These are phyloP conservation scores for Typhlichthys subterraneus DNA, from an alignment of 2,797 vertebrate genomes.

Conservation along the genomic window DNA sequence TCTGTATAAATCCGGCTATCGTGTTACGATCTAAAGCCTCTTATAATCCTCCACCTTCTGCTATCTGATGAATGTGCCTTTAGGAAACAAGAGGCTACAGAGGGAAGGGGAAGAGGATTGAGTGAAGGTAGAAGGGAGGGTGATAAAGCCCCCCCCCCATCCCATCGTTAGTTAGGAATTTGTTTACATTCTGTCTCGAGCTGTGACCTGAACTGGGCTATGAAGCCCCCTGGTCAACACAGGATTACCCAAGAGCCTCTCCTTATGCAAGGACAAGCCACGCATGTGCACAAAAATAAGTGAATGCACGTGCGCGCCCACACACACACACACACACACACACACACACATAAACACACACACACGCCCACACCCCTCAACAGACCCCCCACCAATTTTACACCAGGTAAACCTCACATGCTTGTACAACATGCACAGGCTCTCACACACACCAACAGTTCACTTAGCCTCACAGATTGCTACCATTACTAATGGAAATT, in stretches of 20 bases:
- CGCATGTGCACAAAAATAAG: slow-evolving; percentile 12
- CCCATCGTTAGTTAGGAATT: slow-evolving; percentile 80
- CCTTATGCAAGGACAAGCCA: slow-evolving; percentile 15
- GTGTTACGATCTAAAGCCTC: no score
- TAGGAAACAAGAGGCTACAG: slow-evolving; percentile 3
- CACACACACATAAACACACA: slow-evolving; percentile 4
- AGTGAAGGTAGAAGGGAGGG: slow-evolving; percentile 27
- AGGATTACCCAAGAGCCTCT: slow-evolving; percentile 74
- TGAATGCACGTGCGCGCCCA: neutral
- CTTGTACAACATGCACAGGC: slow-evolving; percentile 11
- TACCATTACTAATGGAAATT: slow-evolving; percentile 69
- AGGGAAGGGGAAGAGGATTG: neutral
- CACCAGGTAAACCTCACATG: neutral
- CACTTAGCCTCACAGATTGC: slow-evolving; percentile 61
- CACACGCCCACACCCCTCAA: neutral
- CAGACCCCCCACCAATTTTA: slow-evolving; percentile 1
- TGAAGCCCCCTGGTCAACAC: slow-evolving; percentile 79
- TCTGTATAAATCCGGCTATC: no score
- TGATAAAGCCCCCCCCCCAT: slow-evolving; percentile 43
- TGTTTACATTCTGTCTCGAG: slow-evolving; percentile 76
- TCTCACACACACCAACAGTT: slow-evolving; percentile 45
- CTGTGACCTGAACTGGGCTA: slow-evolving; percentile 77
- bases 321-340: slow-evolving; percentile 5
- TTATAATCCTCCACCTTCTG: no score
- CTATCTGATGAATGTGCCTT: slow-evolving; percentile 7